Evolutionary conservation across 2,888 invertebrate species (phyloP), one percentile per base, ranked within the genome.

Genomic region (Drosophila infuscata): DNA sequence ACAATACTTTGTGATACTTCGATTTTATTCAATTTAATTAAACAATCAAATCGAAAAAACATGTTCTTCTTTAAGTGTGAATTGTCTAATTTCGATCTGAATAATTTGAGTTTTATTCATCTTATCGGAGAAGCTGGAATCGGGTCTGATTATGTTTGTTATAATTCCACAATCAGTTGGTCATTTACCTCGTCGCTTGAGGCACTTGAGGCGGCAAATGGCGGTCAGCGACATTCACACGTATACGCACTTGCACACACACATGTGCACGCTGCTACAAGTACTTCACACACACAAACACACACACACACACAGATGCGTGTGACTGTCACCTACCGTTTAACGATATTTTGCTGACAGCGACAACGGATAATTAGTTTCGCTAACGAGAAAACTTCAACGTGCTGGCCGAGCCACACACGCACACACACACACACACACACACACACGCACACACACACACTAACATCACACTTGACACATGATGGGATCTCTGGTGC

Each of bases 331-430:
- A 89, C 83, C 83, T 82, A 88, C 63, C 89, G 82, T 88, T 87
- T 89, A 87, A 87, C 86, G 86, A 78, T 89, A 89, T 89, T 88
- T 89, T 85, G 88, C 87, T 89, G 88, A 88, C 89, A 87, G 87
- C 89, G 74, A 91, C 90, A 89, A 89, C 85, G 84, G 76, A 88
- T 91, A 91, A 91, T 91, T 91, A 91, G 91, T 89, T 91, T 81
- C 81, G 85, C 90, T 91, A 91, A 91, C 90, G 91, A 91, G 91
- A 89, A 91, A 91, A 91, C 84, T 91, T 91, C 82, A 81, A 85
- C 88, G 78, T 83, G 82, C 82, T 69, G 74, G 80, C 54, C 61
- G 46, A 69, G 48, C 36, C 38, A 63, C 66, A 69, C 70, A 68
- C 64, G 36, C 62, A 68, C 52, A 15, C 52, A 56, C 52, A 57